Conservation (phyloP, 2,888 invertebrate species). For the Drosophila paucipuncta region DNA sequence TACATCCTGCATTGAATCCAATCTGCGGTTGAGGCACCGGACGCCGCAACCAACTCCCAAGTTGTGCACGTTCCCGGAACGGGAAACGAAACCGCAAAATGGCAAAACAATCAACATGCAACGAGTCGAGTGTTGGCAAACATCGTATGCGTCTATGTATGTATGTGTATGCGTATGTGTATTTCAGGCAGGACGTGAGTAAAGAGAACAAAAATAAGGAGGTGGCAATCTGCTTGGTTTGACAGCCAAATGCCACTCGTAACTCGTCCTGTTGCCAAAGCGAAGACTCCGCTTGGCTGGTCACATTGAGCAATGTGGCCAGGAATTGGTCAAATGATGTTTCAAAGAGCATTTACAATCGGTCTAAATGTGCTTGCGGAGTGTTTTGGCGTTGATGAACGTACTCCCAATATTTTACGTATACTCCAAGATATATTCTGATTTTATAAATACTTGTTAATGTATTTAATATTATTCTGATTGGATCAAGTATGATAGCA, state of each 20-base stretch:
- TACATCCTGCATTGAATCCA: slow-evolving; percentile 1
- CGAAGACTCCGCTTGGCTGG: slow-evolving; percentile 16
- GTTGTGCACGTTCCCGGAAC: slow-evolving; percentile 15
- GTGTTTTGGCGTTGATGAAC: background rate
- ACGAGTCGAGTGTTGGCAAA: slow-evolving; percentile 48
- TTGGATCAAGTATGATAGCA: background rate
- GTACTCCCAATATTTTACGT: too few relatives aligned
- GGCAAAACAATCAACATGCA: slow-evolving; percentile 78
- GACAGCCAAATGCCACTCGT: slow-evolving; percentile 27
- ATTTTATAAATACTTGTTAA: background rate
- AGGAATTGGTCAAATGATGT: slow-evolving; percentile 15
- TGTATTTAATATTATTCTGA: background rate
- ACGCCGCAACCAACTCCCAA: slow-evolving; percentile 36
- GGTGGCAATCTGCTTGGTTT: slow-evolving; percentile 49
- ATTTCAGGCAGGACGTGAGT: background rate
- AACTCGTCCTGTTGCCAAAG: slow-evolving; percentile 14
- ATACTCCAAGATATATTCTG: background rate
- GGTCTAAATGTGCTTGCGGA: background rate
- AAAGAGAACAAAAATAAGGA: slow-evolving; percentile 20
- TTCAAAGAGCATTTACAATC: slow-evolving; percentile 28
- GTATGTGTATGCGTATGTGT: slow-evolving; percentile 10
- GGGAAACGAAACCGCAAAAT: slow-evolving; percentile 66
- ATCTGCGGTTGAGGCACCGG: slow-evolving; percentile 39
- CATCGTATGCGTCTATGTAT: background rate
- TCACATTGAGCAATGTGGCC: slow-evolving; percentile 29